Percentiles rank a stretch among this genome's conserved stretches.
These are phyloP conservation scores for Phyllopteryx taeniolatus DNA, from an alignment of 2,113 vertebrate genomes.

Conservation along the genomic window DNA sequence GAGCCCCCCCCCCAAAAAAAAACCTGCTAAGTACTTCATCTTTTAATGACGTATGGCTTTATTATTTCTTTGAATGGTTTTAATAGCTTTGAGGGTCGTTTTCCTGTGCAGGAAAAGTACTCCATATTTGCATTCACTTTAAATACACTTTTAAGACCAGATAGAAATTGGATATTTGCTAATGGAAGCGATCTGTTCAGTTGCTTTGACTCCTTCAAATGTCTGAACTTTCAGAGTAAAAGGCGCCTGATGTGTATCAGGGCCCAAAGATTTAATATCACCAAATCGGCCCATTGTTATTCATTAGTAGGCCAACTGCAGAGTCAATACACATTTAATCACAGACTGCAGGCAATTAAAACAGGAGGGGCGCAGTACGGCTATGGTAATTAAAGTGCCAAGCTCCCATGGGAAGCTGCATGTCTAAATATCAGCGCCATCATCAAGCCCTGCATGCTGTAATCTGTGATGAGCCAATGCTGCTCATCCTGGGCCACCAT, in stretches of 20 bases:
- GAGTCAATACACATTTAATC: conserved; percentile 80
- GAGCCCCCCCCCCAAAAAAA: too few relatives aligned
- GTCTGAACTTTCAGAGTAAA: conserved; percentile 51
- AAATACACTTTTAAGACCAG: not conserved
- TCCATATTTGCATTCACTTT: not conserved
- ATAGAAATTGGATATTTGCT: not conserved
- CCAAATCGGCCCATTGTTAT: conserved; percentile 76
- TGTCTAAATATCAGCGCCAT: conserved; percentile 73
- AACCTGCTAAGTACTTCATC: too few relatives aligned
- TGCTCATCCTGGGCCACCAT: conserved; percentile 44
- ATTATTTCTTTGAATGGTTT: too few relatives aligned
- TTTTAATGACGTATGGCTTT: too few relatives aligned
- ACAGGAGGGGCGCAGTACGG: conserved; percentile 59
- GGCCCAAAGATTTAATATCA: conserved; percentile 71
- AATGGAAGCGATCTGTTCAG: not conserved
- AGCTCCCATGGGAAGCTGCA: conserved; percentile 67
- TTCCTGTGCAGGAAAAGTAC: not conserved
- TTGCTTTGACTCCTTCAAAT: conserved; percentile 5
- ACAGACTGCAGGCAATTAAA: conserved; percentile 78
- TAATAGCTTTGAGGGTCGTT: not conserved
- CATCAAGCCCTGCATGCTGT: conserved; percentile 42
- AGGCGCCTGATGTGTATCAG: conserved; percentile 63
- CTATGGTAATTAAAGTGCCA: conserved; percentile 73
- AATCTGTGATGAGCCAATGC: conserved; percentile 54
- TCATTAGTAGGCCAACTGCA: conserved; percentile 75